A percentile compares a stretch with the other conserved stretches of the same genome.
Conservation (phyloP, 2,113 vertebrate species). For the Ifrita kowaldi region DNA sequence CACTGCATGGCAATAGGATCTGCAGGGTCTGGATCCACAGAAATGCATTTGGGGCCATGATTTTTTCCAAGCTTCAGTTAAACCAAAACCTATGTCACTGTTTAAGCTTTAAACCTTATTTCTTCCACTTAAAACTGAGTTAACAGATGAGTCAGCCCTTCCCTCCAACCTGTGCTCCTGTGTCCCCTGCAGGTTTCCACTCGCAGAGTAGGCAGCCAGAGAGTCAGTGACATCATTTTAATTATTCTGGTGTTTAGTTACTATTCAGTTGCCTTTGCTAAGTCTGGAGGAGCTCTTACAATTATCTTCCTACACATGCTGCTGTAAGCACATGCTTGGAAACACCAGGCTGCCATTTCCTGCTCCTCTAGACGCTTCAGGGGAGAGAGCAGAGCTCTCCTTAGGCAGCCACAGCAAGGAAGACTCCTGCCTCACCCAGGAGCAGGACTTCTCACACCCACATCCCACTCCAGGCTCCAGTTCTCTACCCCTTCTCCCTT, state of each 20-base stretch:
- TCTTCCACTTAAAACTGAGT: neutral
- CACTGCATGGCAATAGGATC: neutral
- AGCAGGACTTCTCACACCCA: neutral
- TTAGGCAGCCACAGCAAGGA: neutral
- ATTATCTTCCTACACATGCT: neutral
- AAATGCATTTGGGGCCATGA: neutral
- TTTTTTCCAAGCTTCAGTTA: neutral
- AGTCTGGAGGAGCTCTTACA: neutral
- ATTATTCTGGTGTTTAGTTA: neutral
- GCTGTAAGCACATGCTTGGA: neutral
- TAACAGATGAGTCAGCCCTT: neutral
- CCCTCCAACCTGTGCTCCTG: neutral
- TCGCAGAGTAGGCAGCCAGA: neutral
- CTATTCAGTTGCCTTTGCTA: neutral
- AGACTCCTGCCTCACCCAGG: neutral
- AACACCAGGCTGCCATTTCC: neutral
- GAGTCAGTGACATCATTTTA: neutral
- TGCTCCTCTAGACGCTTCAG: neutral
- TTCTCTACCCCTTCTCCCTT: neutral
- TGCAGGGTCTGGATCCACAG: neutral
- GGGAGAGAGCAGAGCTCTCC: neutral
- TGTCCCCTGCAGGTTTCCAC: conserved; percentile 1
- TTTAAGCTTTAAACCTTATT: neutral
- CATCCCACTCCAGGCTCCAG: neutral
- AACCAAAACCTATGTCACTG: neutral